Percentiles rank a stretch among this genome's conserved stretches.
Conservation (phyloP, 37 sponge, comb jelly and placozoan species). For the Lycopodina hypogea region DNA sequence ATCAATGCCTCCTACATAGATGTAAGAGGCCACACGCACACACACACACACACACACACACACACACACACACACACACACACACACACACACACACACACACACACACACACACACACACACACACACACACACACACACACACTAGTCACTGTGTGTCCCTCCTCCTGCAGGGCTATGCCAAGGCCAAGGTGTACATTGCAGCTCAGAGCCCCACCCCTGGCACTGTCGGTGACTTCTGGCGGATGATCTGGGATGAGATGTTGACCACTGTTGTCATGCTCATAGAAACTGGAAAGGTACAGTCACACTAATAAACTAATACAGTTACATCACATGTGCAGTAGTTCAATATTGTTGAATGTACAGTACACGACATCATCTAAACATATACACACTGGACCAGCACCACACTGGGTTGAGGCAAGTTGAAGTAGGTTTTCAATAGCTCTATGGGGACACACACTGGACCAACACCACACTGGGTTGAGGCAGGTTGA, state of each 20-base stretch:
- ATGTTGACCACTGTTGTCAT: conserved; percentile 54
- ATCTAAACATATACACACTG: too few species aligned
- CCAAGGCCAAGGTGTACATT: conserved; percentile 41
- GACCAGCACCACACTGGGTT: too few species aligned
- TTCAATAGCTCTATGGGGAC: too few species aligned
- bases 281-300: conserved; percentile 71
- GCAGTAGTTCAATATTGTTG: too few species aligned
- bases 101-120: background rate
- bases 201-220: conserved; percentile 73
- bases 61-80: background rate
- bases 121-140: background rate
- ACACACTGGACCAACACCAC: too few species aligned
- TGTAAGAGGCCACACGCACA: conserved; percentile 7
- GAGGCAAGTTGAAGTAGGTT: too few species aligned
- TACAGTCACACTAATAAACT: conserved; percentile 10
- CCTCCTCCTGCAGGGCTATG: conserved; percentile 20
- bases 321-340: too few species aligned
- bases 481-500: too few species aligned
- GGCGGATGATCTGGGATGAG: conserved; percentile 79
- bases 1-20: conserved; percentile 68
- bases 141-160: background rate
- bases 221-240: conserved; percentile 61
- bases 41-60: background rate
- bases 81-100: background rate
- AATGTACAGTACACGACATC: too few species aligned